Evolutionary conservation across 2,113 vertebrate species (phyloP).

Genomic region (Nycticebus coucang): DNA sequence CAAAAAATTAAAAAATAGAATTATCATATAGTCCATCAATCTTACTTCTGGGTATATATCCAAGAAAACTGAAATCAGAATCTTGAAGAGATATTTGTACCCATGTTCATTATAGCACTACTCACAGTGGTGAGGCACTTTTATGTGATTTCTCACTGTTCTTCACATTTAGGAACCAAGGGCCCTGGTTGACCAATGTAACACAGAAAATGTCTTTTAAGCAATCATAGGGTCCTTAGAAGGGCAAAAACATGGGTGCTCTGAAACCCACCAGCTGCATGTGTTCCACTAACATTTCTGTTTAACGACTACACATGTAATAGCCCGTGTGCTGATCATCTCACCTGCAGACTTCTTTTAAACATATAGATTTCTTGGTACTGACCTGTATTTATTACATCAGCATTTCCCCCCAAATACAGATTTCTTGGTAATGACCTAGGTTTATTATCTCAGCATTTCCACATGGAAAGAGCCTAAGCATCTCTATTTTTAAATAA

Average conservation of each 20-base stretch:
- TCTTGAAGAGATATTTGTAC: not conserved
- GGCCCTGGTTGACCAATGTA: not conserved
- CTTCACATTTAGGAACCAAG: constrained; percentile 6
- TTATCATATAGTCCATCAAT: not conserved
- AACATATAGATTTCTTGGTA: not conserved
- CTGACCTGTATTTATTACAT: not conserved
- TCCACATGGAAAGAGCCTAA: not conserved
- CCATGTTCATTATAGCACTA: not conserved
- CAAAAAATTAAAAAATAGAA: not conserved
- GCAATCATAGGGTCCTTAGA: not conserved
- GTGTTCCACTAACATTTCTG: not conserved
- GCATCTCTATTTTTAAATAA: not conserved
- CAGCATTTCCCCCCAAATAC: not conserved
- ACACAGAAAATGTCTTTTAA: not conserved
- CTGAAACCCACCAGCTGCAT: not conserved
- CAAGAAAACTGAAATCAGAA: not conserved
- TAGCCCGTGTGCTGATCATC: not conserved
- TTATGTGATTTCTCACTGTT: not conserved
- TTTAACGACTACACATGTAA: not conserved
- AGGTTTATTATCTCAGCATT: not conserved
- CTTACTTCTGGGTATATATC: not conserved
- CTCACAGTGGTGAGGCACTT: not conserved
- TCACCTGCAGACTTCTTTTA: not conserved
- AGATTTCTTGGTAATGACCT: not conserved
- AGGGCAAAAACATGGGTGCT: not conserved